A percentile compares a stretch with the other conserved stretches of the same genome.
These are phyloP conservation scores for Nasonia giraulti DNA, from an alignment of 1,140 invertebrate genomes.

Conservation along the genomic window DNA sequence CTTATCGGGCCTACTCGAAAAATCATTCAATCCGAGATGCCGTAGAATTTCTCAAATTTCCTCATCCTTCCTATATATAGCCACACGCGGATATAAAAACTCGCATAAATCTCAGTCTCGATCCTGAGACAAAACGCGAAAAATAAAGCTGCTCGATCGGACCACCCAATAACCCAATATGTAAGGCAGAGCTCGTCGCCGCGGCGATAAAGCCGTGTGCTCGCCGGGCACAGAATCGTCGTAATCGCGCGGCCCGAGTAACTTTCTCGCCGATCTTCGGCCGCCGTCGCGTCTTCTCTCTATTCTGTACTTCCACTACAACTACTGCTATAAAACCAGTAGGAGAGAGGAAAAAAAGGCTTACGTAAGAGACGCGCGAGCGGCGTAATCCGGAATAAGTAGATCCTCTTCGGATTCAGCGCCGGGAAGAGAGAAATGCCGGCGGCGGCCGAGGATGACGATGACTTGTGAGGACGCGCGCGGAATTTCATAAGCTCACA, in stretches of 20 bases:
- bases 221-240: not conserved
- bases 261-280: constrained; percentile 33
- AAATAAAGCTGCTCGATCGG: no score
- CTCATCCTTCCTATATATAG: no score
- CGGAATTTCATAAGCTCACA: constrained; percentile 2
- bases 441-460: not conserved
- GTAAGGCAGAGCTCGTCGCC: no score
- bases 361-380: constrained; percentile 14
- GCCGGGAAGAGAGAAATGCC: constrained; percentile 10
- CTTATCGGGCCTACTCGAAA: not conserved
- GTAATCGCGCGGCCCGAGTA: constrained; percentile 7
- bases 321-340: not conserved
- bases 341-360: not conserved
- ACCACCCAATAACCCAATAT: no score
- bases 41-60: no score
- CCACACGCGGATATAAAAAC: no score
- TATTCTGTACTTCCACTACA: not conserved
- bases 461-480: not conserved
- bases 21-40: not conserved
- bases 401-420: constrained; percentile 30
- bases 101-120: no score
- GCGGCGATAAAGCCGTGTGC: not conserved
- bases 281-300: not conserved
- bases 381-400: constrained; percentile 30
- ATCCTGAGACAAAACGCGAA: no score